Evolutionary conservation across 2,113 vertebrate genomes (phyloP).

Genomic region (Picathartes gymnocephalus): DNA sequence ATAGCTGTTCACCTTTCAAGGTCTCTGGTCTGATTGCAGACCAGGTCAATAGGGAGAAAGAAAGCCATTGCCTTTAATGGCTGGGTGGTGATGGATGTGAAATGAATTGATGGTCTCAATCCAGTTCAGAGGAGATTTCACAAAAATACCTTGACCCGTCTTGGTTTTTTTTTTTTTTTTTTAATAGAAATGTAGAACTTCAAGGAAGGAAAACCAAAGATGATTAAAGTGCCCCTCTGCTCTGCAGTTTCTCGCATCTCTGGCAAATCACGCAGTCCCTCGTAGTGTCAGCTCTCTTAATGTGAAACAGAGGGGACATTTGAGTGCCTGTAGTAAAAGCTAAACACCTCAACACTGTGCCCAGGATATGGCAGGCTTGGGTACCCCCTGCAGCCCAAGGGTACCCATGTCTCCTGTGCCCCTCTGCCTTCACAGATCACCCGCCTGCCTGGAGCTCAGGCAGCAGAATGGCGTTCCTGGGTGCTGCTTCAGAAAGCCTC

Average conservation of each 20-base stretch:
- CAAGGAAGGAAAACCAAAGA: neutral
- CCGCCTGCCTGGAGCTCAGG: neutral
- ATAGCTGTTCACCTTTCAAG: neutral
- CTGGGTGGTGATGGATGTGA: slow-evolving; percentile 33
- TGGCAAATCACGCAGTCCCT: neutral
- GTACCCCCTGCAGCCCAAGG: neutral
- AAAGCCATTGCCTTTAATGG: slow-evolving; percentile 23
- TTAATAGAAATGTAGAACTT: neutral
- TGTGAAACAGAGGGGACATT: neutral
- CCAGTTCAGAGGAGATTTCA: neutral
- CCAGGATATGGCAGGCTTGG: neutral
- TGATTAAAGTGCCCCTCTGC: neutral
- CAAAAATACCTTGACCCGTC: neutral
- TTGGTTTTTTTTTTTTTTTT: neutral
- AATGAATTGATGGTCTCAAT: slow-evolving; percentile 12
- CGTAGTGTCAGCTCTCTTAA: neutral
- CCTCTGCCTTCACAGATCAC: neutral
- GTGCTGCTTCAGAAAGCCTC: neutral
- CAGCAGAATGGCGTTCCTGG: neutral
- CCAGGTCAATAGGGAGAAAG: slow-evolving; percentile 31
- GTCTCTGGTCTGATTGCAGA: slow-evolving; percentile 13
- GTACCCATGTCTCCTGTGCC: rapidly evolving
- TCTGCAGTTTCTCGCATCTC: neutral
- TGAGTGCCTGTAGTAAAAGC: neutral
- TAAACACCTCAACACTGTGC: neutral